phyloP scores from a whole-genome alignment of 2,888 invertebrate species.

The Sesia apiformis region DNA sequence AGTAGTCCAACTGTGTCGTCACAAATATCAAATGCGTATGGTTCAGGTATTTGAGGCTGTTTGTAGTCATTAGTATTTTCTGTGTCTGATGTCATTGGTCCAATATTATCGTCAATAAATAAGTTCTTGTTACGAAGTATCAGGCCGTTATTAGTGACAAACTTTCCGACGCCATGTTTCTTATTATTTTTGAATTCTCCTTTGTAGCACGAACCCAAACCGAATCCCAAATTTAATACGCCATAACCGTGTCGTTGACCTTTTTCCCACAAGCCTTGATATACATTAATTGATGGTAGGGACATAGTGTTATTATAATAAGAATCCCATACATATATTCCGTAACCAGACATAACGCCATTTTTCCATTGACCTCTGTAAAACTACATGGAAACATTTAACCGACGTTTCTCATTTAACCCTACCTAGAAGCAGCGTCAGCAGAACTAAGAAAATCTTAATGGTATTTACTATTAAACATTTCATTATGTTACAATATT shows the following conservation, averaged over 20 bases:
- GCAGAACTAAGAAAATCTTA: too few relatives aligned
- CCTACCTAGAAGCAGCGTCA: too few relatives aligned
- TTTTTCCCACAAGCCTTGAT: slow-evolving; percentile 71
- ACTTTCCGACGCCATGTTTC: slow-evolving; percentile 72
- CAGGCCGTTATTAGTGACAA: slow-evolving; percentile 73
- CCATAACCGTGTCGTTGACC: slow-evolving; percentile 72
- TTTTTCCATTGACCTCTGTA: slow-evolving; percentile 76
- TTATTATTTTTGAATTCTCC: slow-evolving; percentile 71
- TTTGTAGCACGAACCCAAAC: slow-evolving; percentile 69
- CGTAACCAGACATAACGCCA: slow-evolving; percentile 73
- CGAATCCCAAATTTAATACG: slow-evolving; percentile 58
- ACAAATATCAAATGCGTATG: slow-evolving; percentile 36
- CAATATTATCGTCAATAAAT: slow-evolving; percentile 68
- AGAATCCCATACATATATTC: slow-evolving; percentile 75
- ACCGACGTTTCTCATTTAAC: too few relatives aligned
- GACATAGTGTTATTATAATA: slow-evolving; percentile 66
- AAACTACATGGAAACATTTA: slow-evolving; percentile 36
- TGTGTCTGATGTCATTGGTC: slow-evolving; percentile 20
- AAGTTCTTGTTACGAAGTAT: slow-evolving; percentile 59
- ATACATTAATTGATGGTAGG: slow-evolving; percentile 65
- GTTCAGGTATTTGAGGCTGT: slow-evolving; percentile 18
- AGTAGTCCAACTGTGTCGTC: slow-evolving; percentile 53
- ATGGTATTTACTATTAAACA: too few relatives aligned
- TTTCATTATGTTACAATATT: too few relatives aligned
- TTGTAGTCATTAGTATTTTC: slow-evolving; percentile 15